phyloP scores from a whole-genome alignment of 2,797 vertebrate species.

The Sardinella longiceps region DNA sequence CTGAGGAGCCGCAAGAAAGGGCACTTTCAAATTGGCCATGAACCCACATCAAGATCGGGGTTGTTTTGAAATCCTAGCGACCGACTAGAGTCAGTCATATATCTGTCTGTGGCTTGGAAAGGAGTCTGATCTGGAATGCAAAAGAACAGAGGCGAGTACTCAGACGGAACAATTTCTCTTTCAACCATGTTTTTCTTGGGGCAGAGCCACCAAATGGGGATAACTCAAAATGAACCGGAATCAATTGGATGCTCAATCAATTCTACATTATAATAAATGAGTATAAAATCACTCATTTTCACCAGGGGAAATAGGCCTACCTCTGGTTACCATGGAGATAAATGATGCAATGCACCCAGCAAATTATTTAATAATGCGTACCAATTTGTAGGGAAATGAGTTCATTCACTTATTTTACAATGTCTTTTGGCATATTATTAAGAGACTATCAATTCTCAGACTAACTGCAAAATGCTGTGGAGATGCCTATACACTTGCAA shows the following conservation, averaged over 20 bases:
- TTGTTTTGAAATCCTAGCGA: background rate
- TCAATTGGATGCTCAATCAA: slow-evolving; percentile 40
- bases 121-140: background rate
- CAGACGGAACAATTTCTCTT: slow-evolving; percentile 29
- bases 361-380: slow-evolving; percentile 52
- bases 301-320: slow-evolving; percentile 28
- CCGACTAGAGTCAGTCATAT: background rate
- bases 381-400: slow-evolving; percentile 49
- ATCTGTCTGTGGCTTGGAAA: background rate
- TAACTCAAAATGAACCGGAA: slow-evolving; percentile 28
- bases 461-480: slow-evolving; percentile 26
- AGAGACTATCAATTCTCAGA: slow-evolving; percentile 33
- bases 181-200: slow-evolving; percentile 16
- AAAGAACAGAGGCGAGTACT: background rate
- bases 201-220: slow-evolving; percentile 15
- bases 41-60: background rate
- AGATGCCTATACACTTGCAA: background rate
- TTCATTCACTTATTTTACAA: slow-evolving; percentile 44
- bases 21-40: background rate
- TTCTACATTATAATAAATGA: slow-evolving; percentile 49
- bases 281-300: slow-evolving; percentile 47
- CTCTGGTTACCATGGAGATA: slow-evolving; percentile 51
- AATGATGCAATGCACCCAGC: slow-evolving; percentile 44
- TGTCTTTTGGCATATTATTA: slow-evolving; percentile 42
- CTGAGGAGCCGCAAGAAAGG: background rate